Percentiles rank a stretch among this genome's conserved stretches.
Conservation (phyloP, 2,113 vertebrate genomes). For the Calyptomena viridis region DNA sequence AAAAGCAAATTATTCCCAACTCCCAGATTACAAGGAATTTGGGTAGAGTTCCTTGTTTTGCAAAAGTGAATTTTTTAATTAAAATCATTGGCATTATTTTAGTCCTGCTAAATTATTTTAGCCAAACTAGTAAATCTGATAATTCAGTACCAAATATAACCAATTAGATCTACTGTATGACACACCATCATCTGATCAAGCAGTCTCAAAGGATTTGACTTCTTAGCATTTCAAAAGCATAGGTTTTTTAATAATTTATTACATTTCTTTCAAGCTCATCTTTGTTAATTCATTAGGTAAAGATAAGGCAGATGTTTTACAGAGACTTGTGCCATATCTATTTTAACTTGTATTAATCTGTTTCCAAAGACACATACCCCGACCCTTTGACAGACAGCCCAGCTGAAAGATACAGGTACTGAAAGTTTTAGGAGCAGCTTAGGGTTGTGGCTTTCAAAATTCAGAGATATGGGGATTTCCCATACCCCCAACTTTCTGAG, state of each 20-base stretch:
- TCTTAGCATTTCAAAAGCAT: slow-evolving; percentile 49
- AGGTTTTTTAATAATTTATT: slow-evolving; percentile 56
- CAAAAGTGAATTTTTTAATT: background rate
- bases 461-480: background rate
- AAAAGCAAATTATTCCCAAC: background rate
- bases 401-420: background rate
- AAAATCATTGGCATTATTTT: background rate
- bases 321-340: background rate
- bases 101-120: background rate
- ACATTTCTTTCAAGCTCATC: slow-evolving; percentile 38
- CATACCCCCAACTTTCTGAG: background rate
- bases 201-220: background rate
- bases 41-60: background rate
- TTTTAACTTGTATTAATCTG: background rate
- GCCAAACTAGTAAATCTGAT: slow-evolving; percentile 15
- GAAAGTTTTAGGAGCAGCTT: background rate
- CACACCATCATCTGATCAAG: background rate
- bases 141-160: background rate
- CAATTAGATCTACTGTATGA: background rate
- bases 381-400: background rate
- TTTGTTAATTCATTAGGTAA: slow-evolving; percentile 50
- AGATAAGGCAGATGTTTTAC: slow-evolving; percentile 40
- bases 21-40: background rate
- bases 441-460: background rate
- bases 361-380: background rate